Conservation (phyloP, 2,797 vertebrate genomes). For the Prunella strophiata region DNA sequence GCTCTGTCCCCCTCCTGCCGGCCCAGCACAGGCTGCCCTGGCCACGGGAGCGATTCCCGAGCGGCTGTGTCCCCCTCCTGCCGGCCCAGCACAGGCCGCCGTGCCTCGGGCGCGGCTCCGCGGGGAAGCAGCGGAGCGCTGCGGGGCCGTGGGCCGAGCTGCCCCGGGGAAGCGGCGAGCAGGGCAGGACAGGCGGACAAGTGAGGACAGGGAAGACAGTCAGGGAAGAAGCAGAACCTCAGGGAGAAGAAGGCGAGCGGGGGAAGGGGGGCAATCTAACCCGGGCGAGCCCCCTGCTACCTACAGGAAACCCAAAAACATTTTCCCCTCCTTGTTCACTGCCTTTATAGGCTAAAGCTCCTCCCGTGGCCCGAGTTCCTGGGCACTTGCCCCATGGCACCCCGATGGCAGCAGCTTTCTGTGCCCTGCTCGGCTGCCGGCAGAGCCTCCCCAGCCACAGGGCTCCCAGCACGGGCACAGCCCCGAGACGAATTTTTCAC, state of each 20-base stretch:
- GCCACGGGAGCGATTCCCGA: too few species aligned
- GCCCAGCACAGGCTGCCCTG: background rate
- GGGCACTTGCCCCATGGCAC: background rate
- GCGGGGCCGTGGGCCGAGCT: fast-evolving
- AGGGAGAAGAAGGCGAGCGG: background rate
- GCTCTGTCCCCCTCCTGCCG: too few species aligned
- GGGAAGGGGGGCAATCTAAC: fast-evolving
- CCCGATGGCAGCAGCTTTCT: fast-evolving
- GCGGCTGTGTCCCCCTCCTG: too few species aligned
- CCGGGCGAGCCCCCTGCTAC: fast-evolving
- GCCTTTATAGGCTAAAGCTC: background rate
- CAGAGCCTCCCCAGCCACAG: fast-evolving
- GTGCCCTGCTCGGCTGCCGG: background rate
- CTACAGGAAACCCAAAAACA: too few species aligned
- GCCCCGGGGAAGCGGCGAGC: background rate
- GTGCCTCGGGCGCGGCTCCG: too few species aligned
- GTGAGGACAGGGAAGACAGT: too few species aligned
- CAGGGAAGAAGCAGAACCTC: background rate
- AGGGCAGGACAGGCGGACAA: background rate
- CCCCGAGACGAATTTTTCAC: fast-evolving
- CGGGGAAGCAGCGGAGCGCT: background rate
- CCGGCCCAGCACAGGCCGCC: too few species aligned
- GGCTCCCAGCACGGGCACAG: background rate
- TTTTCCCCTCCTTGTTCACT: too few species aligned
- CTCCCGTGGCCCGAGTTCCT: fast-evolving